A percentile compares a stretch with the other conserved stretches of the same genome.
Conservation (phyloP, 1,140 invertebrate species). For the Orchestia grillus region DNA sequence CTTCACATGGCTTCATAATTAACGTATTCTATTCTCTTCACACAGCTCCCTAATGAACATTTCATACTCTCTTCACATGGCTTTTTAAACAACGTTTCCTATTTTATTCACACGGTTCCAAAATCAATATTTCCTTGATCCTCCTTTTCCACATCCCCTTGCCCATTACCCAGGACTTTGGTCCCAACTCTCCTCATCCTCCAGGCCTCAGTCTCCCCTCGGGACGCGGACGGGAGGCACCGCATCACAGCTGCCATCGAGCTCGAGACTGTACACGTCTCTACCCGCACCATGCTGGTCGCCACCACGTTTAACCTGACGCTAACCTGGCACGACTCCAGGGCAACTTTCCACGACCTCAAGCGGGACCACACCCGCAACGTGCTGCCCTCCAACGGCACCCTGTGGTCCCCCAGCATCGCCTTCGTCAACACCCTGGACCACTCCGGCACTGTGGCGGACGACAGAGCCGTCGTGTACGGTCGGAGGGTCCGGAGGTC, state of each 20-base stretch:
- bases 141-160: too few relatives aligned
- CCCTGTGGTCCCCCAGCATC: constrained; percentile 59
- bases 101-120: too few relatives aligned
- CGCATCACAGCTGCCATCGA: background rate
- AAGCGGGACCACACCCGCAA: constrained; percentile 58
- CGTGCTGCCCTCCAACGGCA: constrained; percentile 57
- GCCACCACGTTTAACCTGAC: constrained; percentile 60
- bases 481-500: constrained; percentile 34
- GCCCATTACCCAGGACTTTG: too few relatives aligned
- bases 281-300: constrained; percentile 56
- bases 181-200: too few relatives aligned
- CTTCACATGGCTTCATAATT: too few relatives aligned
- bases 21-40: too few relatives aligned
- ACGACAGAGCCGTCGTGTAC: constrained; percentile 58
- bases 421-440: constrained; percentile 59
- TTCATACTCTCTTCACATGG: too few relatives aligned
- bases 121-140: too few relatives aligned
- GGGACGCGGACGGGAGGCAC: background rate
- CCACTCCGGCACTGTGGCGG: constrained; percentile 58
- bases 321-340: constrained; percentile 62
- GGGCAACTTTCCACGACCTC: constrained; percentile 61
- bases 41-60: too few relatives aligned
- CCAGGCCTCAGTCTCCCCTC: background rate
- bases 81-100: too few relatives aligned
- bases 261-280: constrained; percentile 59